Conservation (phyloP, 2,888 invertebrate species). For the Argyresthia goedartella region DNA sequence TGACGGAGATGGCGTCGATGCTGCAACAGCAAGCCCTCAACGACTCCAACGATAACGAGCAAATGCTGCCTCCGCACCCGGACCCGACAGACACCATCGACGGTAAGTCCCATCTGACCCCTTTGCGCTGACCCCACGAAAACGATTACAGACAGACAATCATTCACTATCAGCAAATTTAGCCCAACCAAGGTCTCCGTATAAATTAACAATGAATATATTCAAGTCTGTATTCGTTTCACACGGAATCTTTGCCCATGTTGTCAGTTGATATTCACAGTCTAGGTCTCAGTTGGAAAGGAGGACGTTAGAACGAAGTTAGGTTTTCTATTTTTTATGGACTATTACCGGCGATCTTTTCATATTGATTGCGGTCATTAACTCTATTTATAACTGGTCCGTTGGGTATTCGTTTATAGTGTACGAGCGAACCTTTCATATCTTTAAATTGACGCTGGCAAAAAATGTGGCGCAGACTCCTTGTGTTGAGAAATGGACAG, state of each 20-base stretch:
- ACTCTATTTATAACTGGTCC: constrained; percentile 5
- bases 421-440: constrained; percentile 1
- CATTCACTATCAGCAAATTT: not conserved
- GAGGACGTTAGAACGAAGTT: not conserved
- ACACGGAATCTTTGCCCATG: not conserved
- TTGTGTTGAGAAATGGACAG: not conserved
- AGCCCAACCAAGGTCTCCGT: not conserved
- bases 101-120: constrained; percentile 66
- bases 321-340: too few relatives aligned
- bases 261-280: not conserved
- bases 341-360: not conserved
- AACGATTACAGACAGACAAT: not conserved
- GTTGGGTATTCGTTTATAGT: constrained; percentile 2
- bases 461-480: constrained; percentile 4
- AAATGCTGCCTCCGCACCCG: constrained; percentile 72
- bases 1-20: constrained; percentile 75
- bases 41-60: constrained; percentile 72
- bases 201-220: not conserved
- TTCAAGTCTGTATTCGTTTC: not conserved
- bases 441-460: not conserved
- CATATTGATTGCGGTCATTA: constrained; percentile 5
- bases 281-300: not conserved
- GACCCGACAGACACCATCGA: constrained; percentile 82
- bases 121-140: not conserved
- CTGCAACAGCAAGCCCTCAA: constrained; percentile 74